A percentile compares a stretch with the other conserved stretches of the same genome.
Conservation (phyloP, 2,888 invertebrate species). For the Perithous albicinctus region DNA sequence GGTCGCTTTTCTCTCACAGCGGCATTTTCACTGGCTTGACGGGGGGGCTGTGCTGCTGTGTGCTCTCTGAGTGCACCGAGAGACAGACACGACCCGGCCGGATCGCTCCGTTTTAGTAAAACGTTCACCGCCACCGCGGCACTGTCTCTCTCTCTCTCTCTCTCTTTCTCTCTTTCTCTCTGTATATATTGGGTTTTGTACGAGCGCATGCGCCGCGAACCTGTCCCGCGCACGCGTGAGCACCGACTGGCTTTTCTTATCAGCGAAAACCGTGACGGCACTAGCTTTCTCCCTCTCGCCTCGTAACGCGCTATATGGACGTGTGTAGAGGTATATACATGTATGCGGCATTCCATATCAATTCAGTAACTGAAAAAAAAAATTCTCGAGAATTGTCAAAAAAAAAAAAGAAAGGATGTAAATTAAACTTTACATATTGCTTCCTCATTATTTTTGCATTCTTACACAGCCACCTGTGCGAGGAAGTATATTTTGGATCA, state of each 20-base stretch:
- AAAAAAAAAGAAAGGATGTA: too few relatives aligned
- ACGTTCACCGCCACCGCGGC: constrained; percentile 64
- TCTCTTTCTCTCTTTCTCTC: too few relatives aligned
- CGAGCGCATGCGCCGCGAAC: constrained; percentile 69
- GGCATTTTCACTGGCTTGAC: constrained; percentile 76
- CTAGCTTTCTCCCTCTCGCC: constrained; percentile 20
- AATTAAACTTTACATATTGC: too few relatives aligned
- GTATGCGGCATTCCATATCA: too few relatives aligned
- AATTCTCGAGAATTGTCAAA: too few relatives aligned
- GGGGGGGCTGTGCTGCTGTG: constrained; percentile 66
- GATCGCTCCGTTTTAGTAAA: constrained; percentile 74
- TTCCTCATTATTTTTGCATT: too few relatives aligned
- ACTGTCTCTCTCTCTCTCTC: constrained; percentile 61
- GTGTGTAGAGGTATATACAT: background rate
- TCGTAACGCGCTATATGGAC: background rate
- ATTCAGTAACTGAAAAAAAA: too few relatives aligned
- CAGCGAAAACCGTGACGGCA: constrained; percentile 56
- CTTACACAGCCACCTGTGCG: too few relatives aligned
- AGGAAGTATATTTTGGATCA: too few relatives aligned
- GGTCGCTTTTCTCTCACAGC: constrained; percentile 73
- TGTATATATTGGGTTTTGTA: constrained; percentile 27
- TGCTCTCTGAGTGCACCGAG: constrained; percentile 46
- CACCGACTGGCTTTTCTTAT: constrained; percentile 70
- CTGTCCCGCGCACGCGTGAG: constrained; percentile 73
- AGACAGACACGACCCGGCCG: constrained; percentile 69